These are phyloP conservation scores for Gracilinanus agilis DNA, from an alignment of 2,113 vertebrate species.

Conservation along the genomic window DNA sequence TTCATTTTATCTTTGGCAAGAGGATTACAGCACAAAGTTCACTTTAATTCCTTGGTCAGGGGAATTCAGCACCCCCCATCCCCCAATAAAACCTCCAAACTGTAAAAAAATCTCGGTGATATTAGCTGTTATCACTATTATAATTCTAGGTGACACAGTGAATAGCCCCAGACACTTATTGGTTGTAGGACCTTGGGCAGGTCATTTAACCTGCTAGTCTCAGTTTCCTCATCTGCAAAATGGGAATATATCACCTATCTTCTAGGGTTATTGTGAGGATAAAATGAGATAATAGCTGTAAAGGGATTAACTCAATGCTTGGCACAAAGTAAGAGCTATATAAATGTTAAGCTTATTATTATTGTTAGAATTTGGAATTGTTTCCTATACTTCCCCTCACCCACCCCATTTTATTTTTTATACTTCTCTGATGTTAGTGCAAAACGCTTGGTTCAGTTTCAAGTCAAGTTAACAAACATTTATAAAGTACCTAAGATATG, in stretches of 20 bases:
- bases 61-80: background rate
- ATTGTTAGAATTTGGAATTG: background rate
- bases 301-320: background rate
- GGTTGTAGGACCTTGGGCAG: background rate
- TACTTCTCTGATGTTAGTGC: background rate
- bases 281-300: background rate
- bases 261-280: background rate
- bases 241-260: background rate
- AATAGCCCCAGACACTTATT: background rate
- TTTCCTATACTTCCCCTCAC: background rate
- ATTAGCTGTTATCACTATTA: background rate
- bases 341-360: background rate
- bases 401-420: rapidly evolving
- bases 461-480: background rate
- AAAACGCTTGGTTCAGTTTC: background rate
- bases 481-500: background rate
- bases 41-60: background rate
- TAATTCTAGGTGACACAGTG: background rate
- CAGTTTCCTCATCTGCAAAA: background rate
- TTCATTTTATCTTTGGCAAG: background rate
- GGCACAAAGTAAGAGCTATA: background rate
- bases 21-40: background rate
- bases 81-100: background rate
- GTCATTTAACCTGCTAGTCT: background rate
- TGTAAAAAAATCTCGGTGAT: background rate